phyloP scores from a whole-genome alignment of 2,113 vertebrate species.

The Scatophagus argus region DNA sequence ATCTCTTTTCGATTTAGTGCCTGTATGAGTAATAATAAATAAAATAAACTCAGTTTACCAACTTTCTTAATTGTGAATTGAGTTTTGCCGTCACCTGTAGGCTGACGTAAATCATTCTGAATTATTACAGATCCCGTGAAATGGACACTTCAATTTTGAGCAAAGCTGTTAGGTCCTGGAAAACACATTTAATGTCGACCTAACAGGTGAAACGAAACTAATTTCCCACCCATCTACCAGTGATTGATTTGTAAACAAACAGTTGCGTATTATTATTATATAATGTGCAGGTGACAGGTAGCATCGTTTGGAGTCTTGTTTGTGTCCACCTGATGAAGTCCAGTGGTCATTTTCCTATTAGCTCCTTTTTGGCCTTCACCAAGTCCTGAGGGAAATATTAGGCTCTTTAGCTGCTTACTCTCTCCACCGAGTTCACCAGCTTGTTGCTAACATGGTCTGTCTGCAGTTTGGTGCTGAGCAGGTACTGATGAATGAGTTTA shows the following conservation, averaged over 20 bases:
- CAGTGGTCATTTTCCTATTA: too few species aligned
- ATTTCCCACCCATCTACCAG: neutral
- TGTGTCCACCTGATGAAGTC: too few species aligned
- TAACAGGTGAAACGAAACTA: neutral
- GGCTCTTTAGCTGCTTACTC: neutral
- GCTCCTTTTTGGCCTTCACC: too few species aligned
- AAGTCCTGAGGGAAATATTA: too few species aligned
- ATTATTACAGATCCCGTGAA: neutral
- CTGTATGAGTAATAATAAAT: neutral
- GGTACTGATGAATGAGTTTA: neutral
- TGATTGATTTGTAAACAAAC: too few species aligned
- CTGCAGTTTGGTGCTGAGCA: neutral
- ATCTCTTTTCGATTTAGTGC: neutral
- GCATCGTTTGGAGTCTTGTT: too few species aligned
- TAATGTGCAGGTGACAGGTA: too few species aligned
- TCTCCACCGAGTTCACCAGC: neutral
- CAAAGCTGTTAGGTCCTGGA: neutral
- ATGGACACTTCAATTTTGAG: neutral
- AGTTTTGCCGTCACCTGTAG: neutral
- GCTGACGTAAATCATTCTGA: neutral
- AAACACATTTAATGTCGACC: conserved; percentile 1
- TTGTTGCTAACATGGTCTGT: neutral
- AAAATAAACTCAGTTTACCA: neutral
- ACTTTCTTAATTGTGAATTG: neutral
- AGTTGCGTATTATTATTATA: too few species aligned